phyloP scores from a whole-genome alignment of 2,113 vertebrate species.

The Calonectris borealis region DNA sequence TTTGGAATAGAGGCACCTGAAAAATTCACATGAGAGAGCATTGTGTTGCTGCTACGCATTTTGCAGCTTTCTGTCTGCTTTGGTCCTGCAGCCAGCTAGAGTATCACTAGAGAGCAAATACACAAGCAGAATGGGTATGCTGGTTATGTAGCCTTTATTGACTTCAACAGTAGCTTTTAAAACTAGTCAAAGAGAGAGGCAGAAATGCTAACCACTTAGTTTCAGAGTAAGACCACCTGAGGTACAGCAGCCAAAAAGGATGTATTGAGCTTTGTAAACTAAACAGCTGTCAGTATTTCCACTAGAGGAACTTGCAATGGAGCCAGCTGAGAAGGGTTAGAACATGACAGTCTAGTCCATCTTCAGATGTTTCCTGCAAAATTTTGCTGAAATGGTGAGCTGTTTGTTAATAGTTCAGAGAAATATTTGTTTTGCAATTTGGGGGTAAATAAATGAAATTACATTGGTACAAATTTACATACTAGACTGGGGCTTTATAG shows the following conservation, averaged over 20 bases:
- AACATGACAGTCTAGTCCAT: not conserved
- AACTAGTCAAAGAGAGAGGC: not conserved
- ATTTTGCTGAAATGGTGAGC: not conserved
- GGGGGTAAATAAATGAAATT: not conserved
- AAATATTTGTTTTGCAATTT: not conserved
- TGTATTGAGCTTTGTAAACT: not conserved
- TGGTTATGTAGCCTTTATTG: not conserved
- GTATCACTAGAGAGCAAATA: not conserved
- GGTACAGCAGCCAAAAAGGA: not conserved
- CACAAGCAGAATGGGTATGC: not conserved
- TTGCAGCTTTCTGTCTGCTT: not conserved
- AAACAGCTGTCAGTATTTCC: not conserved
- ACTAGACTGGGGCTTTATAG: not conserved
- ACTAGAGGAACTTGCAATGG: not conserved
- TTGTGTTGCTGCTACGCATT: not conserved
- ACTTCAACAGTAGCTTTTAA: not conserved
- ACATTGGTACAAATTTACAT: not conserved
- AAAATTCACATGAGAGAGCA: not conserved
- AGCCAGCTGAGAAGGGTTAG: not conserved
- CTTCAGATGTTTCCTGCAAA: not conserved
- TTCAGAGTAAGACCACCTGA: not conserved
- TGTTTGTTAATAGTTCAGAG: not conserved
- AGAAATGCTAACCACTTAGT: not conserved
- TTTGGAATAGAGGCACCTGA: not conserved
- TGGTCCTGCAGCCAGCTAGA: not conserved